A percentile compares a stretch with the other conserved stretches of the same genome.
phyloP scores from a whole-genome alignment of 2,113 vertebrate genomes.

The Gulo gulo region DNA sequence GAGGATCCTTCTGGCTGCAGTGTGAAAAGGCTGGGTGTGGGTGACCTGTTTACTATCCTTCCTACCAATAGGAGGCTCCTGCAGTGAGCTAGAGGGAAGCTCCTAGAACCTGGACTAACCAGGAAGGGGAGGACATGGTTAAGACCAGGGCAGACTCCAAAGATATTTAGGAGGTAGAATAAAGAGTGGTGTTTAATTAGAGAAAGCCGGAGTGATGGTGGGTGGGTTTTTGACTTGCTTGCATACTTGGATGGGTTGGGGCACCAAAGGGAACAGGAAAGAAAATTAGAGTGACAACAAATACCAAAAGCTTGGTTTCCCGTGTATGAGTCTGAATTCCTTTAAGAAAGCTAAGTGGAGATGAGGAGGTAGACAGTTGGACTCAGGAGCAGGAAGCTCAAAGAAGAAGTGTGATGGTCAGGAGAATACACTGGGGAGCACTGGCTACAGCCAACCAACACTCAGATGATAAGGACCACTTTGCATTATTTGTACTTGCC shows the following conservation, averaged over 20 bases:
- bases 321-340: neutral
- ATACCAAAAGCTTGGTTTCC: neutral
- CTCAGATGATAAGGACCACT: neutral
- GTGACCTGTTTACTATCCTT: neutral
- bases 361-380: neutral
- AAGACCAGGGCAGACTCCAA: neutral
- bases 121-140: neutral
- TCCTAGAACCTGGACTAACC: neutral
- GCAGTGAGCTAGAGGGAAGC: neutral
- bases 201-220: neutral
- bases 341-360: neutral
- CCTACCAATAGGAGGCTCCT: neutral
- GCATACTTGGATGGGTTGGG: neutral
- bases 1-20: neutral
- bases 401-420: neutral
- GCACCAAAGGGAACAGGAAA: neutral
- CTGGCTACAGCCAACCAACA: accelerated
- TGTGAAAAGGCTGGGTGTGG: neutral
- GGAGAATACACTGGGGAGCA: neutral
- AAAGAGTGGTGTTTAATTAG: neutral
- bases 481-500: neutral
- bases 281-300: neutral
- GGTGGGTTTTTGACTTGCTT: neutral
- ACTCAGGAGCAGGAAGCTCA: neutral
- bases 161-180: neutral